Conservation (phyloP, 1,140 invertebrate genomes). For the Drosophila pectinifera region DNA sequence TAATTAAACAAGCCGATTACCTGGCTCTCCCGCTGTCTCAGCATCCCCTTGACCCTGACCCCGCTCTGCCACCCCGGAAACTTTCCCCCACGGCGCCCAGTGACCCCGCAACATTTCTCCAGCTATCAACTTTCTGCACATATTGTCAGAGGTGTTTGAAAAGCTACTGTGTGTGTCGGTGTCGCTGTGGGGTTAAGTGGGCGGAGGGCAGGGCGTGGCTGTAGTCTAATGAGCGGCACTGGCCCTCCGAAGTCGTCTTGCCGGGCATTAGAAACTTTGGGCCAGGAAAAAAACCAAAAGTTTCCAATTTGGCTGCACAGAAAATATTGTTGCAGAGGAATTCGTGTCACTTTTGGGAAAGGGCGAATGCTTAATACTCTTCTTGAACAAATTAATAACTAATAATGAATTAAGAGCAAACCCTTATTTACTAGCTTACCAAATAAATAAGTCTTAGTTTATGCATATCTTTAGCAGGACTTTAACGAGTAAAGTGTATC, state of each 20-base stretch:
- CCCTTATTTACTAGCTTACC: neutral
- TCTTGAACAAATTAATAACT: no score
- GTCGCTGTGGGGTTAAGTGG: constrained; percentile 32
- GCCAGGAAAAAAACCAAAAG: constrained; percentile 50
- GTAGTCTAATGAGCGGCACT: constrained; percentile 56
- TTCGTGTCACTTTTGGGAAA: neutral
- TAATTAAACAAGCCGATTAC: constrained; percentile 80
- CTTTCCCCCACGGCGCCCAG: constrained; percentile 12
- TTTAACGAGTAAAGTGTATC: neutral
- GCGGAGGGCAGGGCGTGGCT: constrained; percentile 4
- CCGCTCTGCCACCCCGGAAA: neutral
- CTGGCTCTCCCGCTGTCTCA: constrained; percentile 24
- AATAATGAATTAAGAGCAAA: no score
- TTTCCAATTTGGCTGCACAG: constrained; percentile 39
- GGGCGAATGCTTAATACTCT: constrained; percentile 1
- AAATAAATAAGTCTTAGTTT: no score
- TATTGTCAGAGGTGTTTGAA: constrained; percentile 43
- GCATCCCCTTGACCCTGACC: constrained; percentile 57
- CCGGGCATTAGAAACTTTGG: constrained; percentile 58
- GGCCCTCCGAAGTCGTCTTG: constrained; percentile 26
- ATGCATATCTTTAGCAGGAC: no score
- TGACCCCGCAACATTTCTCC: constrained; percentile 31
- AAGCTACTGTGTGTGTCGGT: constrained; percentile 3
- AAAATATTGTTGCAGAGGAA: constrained; percentile 45
- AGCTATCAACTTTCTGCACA: constrained; percentile 53